These are phyloP conservation scores for Astyanax mexicanus DNA, from an alignment of 2,797 vertebrate genomes.

Conservation along the genomic window DNA sequence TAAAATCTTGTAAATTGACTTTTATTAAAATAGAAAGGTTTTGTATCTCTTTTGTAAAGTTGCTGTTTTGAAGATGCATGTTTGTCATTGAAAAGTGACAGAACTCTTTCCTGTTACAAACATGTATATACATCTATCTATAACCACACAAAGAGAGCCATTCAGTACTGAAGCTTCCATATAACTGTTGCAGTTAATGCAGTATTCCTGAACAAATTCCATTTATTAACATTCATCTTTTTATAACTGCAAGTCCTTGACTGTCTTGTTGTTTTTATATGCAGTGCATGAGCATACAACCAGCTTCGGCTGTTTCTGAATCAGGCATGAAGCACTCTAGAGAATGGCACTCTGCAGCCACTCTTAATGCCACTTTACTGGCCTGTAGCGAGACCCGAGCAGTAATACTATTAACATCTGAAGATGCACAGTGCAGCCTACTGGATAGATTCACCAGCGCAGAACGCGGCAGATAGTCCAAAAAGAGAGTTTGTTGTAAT, in stretches of 20 bases:
- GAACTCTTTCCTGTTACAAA: too few relatives aligned
- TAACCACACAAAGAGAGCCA: too few relatives aligned
- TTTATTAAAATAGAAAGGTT: too few relatives aligned
- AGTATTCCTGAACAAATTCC: not conserved
- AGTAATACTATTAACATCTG: conserved; percentile 17
- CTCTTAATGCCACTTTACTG: conserved; percentile 39
- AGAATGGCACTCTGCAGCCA: conserved; percentile 49
- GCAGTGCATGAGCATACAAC: not conserved
- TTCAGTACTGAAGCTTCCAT: too few relatives aligned
- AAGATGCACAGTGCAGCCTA: not conserved
- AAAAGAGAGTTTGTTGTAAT: not conserved
- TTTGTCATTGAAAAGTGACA: too few relatives aligned
- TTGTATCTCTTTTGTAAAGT: too few relatives aligned
- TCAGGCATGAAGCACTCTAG: conserved; percentile 41
- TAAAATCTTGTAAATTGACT: too few relatives aligned
- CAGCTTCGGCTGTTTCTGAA: conserved; percentile 47
- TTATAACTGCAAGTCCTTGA: conserved; percentile 27
- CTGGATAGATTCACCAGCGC: not conserved
- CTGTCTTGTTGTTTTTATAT: not conserved
- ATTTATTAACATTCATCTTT: conserved; percentile 22
- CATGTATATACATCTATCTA: too few relatives aligned
- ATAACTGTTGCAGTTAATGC: not conserved
- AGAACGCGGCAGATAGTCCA: not conserved
- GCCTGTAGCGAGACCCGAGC: not conserved
- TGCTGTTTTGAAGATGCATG: too few relatives aligned